Evolutionary conservation across 1,140 invertebrate genomes (phyloP), one percentile per base, ranked within the genome.

Genomic region (Hormaphis cornu): DNA sequence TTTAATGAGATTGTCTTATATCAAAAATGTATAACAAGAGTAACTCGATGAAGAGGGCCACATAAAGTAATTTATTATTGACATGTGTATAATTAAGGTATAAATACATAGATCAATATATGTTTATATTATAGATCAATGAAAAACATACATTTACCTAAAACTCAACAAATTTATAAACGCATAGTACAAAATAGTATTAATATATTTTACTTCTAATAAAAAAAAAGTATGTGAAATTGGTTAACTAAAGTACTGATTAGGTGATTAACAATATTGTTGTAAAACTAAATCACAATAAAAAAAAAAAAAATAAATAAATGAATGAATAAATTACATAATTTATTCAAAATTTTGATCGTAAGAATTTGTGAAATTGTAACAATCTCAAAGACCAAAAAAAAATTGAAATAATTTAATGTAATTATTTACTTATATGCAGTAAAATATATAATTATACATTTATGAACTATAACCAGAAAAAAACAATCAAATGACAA

Each of bases 1-100:
- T 44, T 33, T 66, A 66, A 66, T 66, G 61, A 66, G 61, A 66
- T 66, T 66, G 44, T 66, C 44, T 50, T 66, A 48, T 50, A 22
- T 50, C 22, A 30, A 48, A 48, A 63, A 35, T 66, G 40, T 16
- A 66, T 66, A 66, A 66, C 40, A 66, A 66, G 18, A 35, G 14
- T 66, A 63, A 46, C 28, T 63, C 26, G 20, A 35, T 66, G 6
- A 20, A 12, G 10, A 50, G 10, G 18, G 14, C 18, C 16, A n/a
- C 22, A 58, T 20, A 46, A 61, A 40, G 24, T 24, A 30, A 44
- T 44, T n/a, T 26, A 30, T 58, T 61, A 61, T n/a, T n/a, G n/a
- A n/a, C n/a, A n/a, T n/a, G n/a, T n/a, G n/a, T n/a, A 46, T 61
- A 28, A 61, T 46, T 28, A 44, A 28, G 40, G 37, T 37, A 58